Percentiles rank a stretch among this genome's conserved stretches.
Conservation (phyloP, 2,797 vertebrate species). For the Capromys pilorides region DNA sequence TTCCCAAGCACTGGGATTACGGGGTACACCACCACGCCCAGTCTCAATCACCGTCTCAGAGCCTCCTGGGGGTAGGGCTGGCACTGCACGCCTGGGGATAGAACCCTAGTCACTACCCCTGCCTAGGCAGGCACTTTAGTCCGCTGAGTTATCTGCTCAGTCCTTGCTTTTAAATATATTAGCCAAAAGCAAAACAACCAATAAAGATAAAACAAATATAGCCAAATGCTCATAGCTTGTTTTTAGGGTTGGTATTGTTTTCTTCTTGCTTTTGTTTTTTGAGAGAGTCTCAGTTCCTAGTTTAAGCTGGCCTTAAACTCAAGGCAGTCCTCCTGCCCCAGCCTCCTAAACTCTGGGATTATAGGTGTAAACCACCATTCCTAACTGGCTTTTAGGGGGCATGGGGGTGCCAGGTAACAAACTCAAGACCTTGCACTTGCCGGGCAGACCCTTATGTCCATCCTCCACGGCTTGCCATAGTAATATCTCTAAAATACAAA, state of each 20-base stretch:
- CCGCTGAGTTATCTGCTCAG: too few relatives aligned
- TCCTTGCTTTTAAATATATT: conserved; percentile 45
- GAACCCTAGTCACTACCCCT: too few relatives aligned
- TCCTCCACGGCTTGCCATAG: background rate
- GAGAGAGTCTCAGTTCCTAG: background rate
- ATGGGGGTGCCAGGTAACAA: too few relatives aligned
- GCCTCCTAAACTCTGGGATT: background rate
- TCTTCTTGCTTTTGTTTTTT: background rate
- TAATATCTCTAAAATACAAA: conserved; percentile 54
- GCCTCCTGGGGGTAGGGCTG: too few relatives aligned
- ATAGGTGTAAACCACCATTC: background rate
- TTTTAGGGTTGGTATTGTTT: too few relatives aligned
- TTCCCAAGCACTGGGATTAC: too few relatives aligned
- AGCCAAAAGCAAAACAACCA: conserved; percentile 32
- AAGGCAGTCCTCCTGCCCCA: background rate
- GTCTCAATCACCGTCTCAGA: too few relatives aligned
- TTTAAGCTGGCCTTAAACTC: background rate
- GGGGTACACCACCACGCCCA: too few relatives aligned
- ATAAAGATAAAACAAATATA: conserved; percentile 10
- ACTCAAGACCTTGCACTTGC: too few relatives aligned
- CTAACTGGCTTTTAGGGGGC: background rate
- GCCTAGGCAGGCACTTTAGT: too few relatives aligned
- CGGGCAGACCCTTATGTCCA: too few relatives aligned
- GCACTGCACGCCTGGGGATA: too few relatives aligned
- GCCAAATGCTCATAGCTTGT: background rate